phyloP scores from a whole-genome alignment of 2,797 vertebrate genomes.

The Salarias fasciatus region DNA sequence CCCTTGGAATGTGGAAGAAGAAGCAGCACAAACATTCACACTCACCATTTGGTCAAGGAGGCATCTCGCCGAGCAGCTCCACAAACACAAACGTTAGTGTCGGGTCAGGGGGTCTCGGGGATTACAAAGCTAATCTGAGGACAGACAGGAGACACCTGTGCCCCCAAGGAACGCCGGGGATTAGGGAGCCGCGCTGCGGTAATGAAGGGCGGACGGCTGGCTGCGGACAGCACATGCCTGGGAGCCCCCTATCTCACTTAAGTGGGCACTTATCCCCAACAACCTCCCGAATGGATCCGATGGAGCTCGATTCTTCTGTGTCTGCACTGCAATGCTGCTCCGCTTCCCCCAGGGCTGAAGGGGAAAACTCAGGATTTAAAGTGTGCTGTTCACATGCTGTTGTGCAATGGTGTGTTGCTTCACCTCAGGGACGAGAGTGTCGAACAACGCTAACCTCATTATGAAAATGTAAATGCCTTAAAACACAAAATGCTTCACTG shows the following conservation, averaged over 20 bases:
- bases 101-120: constrained; percentile 64
- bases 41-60: constrained; percentile 45
- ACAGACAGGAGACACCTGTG: constrained; percentile 85
- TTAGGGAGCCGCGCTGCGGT: constrained; percentile 76
- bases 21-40: constrained; percentile 48
- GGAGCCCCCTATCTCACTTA: constrained; percentile 41
- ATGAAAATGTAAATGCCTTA: constrained; percentile 7
- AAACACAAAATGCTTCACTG: constrained; percentile 4
- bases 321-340: constrained; percentile 13
- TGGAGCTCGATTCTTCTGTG: constrained; percentile 13
- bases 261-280: constrained; percentile 13
- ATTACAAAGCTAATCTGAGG: constrained; percentile 83
- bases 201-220: constrained; percentile 70
- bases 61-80: constrained; percentile 72
- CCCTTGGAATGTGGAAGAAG: constrained; percentile 51
- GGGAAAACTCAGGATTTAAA: constrained; percentile 16
- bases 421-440: constrained; percentile 8
- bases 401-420: constrained; percentile 4
- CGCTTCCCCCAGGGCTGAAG: constrained; percentile 2
- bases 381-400: constrained; percentile 13
- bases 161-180: constrained; percentile 73
- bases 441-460: constrained; percentile 11
- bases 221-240: constrained; percentile 42
- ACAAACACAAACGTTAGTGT: constrained; percentile 67
- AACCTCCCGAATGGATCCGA: constrained; percentile 4